These are phyloP conservation scores for Sebastes elongatus DNA, from an alignment of 2,797 vertebrate genomes.

Conservation along the genomic window DNA sequence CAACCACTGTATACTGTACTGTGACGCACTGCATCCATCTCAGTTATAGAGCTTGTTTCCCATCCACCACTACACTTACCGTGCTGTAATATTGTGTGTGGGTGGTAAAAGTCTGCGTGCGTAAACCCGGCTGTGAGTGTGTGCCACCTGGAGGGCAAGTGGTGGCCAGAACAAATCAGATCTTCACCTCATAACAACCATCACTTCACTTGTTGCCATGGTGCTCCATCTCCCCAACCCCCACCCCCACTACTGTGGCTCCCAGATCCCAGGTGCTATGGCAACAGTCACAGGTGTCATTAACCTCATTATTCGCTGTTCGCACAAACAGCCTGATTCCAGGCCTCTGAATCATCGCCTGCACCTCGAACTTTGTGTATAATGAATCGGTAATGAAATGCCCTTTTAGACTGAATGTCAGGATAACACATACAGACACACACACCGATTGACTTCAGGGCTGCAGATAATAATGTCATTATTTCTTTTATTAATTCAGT, in stretches of 20 bases:
- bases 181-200: conserved; percentile 31
- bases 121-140: background rate
- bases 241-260: conserved; percentile 14
- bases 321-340: conserved; percentile 13
- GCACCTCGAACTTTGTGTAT: background rate
- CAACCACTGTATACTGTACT: background rate
- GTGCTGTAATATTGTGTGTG: conserved; percentile 5
- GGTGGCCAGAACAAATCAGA: conserved; percentile 43
- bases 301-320: conserved; percentile 54
- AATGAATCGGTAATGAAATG: background rate
- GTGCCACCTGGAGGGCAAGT: conserved; percentile 62
- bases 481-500: background rate
- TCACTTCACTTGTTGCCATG: conserved; percentile 73
- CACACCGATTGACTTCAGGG: background rate
- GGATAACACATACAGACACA: background rate
- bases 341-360: background rate
- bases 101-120: background rate
- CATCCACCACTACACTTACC: background rate
- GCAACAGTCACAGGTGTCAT: conserved; percentile 71
- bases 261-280: conserved; percentile 67
- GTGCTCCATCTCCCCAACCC: conserved; percentile 32
- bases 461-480: background rate
- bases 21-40: background rate
- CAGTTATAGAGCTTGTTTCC: background rate
- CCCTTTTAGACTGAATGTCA: background rate